Base-by-base conservation (phyloP, 2,113 vertebrate genomes). In the Nymphicus hollandicus region DNA sequence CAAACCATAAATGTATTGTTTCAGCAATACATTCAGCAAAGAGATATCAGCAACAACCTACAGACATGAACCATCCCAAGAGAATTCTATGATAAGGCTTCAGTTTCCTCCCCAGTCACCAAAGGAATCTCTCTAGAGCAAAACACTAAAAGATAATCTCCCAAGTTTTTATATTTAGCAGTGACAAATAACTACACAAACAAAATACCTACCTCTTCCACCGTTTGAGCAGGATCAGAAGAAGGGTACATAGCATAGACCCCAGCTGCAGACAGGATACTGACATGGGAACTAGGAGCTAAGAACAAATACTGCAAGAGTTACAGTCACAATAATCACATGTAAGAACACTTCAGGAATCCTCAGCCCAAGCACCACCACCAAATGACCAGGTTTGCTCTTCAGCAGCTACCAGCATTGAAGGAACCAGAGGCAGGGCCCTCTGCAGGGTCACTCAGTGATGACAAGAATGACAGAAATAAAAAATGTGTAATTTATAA, bases 161-260 rank as follows among this genome's bases (percentile, higher is more conserved):
- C 15, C 60, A 44, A 56, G 58, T 14, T 74, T 29, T 83, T 53
- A 25, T 28, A 47, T 35, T 60, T 22, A 83, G 27, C n/a, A 70
- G 25, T 43, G 46, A 73, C 37, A 81, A 77, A 29, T 9, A 76
- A 71, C 43, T 13, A 83, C 27, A 35, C 61, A 95, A 65, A 77
- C 8, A 49, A 78, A 88, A 44, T 41, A 96, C 97, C 84, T 41
- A 99, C 99, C 98, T 98, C 92, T 98, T 99, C 99, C 99, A 99
- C 91, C 99, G 98, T 82, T 98, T 99, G 46, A 99, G 98, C 58
- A 99, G 98, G 96, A 99, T 98, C 29, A 99, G 98, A 18, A 99
- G 98, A 52, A 99, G 97, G 4, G 99, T 99, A 58, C 99, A 99
- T 50, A 98, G 98, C 99, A 99, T 99, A 91, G 99, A 99, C 4